A percentile compares a stretch with the other conserved stretches of the same genome.
Conservation (phyloP, 2,888 invertebrate genomes). For the Callyntrura guangdongensis region DNA sequence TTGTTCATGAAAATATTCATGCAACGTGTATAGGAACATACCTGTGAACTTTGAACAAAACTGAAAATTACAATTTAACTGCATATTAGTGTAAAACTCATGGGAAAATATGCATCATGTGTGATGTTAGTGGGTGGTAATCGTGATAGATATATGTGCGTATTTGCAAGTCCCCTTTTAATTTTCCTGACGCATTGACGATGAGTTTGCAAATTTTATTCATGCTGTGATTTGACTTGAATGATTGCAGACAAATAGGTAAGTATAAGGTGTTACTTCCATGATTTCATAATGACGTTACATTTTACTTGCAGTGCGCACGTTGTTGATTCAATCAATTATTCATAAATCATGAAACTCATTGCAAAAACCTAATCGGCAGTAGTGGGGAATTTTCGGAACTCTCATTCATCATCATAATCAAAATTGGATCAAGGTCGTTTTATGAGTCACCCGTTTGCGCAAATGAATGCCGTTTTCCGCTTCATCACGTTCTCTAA, state of each 20-base stretch:
- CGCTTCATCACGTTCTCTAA: too few species aligned
- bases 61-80: background rate
- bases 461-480: background rate
- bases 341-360: conserved; percentile 7
- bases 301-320: background rate
- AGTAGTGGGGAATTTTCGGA: background rate
- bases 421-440: conserved; percentile 21
- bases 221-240: conserved; percentile 51
- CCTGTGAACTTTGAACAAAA: background rate
- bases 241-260: conserved; percentile 31
- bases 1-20: too few species aligned
- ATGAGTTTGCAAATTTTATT: conserved; percentile 55
- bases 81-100: background rate
- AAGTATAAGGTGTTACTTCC: conserved; percentile 13
- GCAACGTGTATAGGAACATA: background rate
- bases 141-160: background rate
- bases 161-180: background rate
- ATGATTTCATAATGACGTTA: conserved; percentile 14
- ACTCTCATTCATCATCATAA: background rate
- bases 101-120: background rate
- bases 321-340: conserved; percentile 19
- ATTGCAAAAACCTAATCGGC: background rate
- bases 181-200: background rate
- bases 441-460: background rate
- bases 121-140: background rate